Evolutionary conservation across 92 coral and sea anemone genomes (phyloP), one percentile per base, ranked within the genome.

Genomic region (Micromussa lordhowensis): DNA sequence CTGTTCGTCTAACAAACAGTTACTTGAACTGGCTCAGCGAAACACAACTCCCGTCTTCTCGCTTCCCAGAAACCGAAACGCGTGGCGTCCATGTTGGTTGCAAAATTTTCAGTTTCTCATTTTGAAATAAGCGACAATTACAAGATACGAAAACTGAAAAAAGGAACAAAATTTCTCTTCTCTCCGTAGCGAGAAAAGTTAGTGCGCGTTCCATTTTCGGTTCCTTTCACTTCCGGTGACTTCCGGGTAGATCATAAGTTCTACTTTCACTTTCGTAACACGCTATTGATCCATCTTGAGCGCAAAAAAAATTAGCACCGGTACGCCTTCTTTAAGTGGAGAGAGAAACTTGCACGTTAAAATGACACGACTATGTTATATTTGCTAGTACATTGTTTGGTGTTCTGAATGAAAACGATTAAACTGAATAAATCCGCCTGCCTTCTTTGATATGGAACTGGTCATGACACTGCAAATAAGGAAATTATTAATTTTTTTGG

Each of bases 221-320:
- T 15, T 48, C 0, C 1, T 28, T 14, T 6, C 51, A 35, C 57
- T 79, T 79, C 53, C 32, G 81, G 35, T 14, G 24, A 28, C 81
- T 77, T 77, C 81, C 81, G 63, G 81, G 70, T 26, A n/a, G 17
- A 24, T 7, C 29, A 63, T 7, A 63, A 63, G 28, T 18, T n/a
- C 14, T n/a, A 26, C 81, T 77, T 77, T 44, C 81, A 49, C 58
- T 44, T 75, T 75, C 80, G 55, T 19, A 75, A 34, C 48, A 32
- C 21, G 1, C 53, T 35, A 36, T 1, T 13, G 22, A 73, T 18
- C 6, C 63, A 57, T 57, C 63, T 57, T 18, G 24, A 57, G 15
- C 63, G 1, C 7, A 40, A 40, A 17, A 21, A 57, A 57, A 54
- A n/a, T n/a, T n/a, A n/a, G 59, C 63, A 57, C 63, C 0, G 21